Base-by-base conservation (phyloP, 2,888 invertebrate species). In the Selenia dentaria region DNA sequence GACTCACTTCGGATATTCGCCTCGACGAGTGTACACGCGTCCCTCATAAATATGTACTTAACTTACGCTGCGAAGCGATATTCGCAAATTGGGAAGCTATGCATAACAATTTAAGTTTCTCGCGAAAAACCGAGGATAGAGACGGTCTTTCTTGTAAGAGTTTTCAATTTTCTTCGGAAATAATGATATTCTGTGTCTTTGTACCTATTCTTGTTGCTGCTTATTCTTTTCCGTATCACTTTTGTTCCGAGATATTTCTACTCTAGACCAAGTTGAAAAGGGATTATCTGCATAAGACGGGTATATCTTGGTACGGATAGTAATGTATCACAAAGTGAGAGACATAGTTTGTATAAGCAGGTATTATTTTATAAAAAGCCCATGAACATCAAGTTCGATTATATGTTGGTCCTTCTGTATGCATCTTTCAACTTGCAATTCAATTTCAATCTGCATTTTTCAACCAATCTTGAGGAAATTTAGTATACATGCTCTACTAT, bases 11-110 rank as follows among this genome's bases (percentile, higher is more conserved):
- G 55, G 53, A 66, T 64, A 67, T 69, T 67, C 57, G 52, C 45
- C 54, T 38, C 34, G 38, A 46, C 45, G 47, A 62, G 64, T 60
- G 62, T 61, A 54, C 46, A 58, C 47, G 53, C 52, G 54, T 50
- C 52, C 54, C 60, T 70, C 70, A 76, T 77, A 74, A 76, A 76
- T 75, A 76, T 77, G 65, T 63, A 70, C 67, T 58, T 64, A 63
- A 59, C 64, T 63, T 54, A 48, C 47, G 49, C 54, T 48, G 54
- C 48, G 55, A 51, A 59, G 57, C 63, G 63, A 64, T 64, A 47
- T 48, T 51, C 38, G 56, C 61, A 66, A 70, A 70, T 74, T 74
- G 64, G 59, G 65, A 68, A 66, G 59, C 66, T 64, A 67, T 68
- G 63, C 64, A 62, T 66, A 64, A 56, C 58, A 60, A 65, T 67